Percentiles rank a stretch among this genome's conserved stretches.
These are phyloP conservation scores for Minunthozetes semirufus DNA, from an alignment of 2,888 invertebrate species.

Conservation along the genomic window DNA sequence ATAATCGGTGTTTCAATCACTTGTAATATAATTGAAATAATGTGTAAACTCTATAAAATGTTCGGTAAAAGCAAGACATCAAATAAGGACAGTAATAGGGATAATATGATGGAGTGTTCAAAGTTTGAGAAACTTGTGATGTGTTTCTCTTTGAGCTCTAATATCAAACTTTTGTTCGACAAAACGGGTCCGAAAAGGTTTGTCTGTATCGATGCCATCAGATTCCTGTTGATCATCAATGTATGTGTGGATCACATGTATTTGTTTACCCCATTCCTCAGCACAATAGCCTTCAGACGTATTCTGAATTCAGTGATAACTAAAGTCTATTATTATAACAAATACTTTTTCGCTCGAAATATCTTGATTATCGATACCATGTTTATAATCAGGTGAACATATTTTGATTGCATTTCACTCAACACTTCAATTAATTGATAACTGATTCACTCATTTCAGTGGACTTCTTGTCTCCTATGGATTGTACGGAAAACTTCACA, in stretches of 20 bases:
- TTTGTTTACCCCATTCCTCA: conserved; percentile 34
- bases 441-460: too few relatives aligned
- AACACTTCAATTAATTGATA: too few relatives aligned
- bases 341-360: conserved; percentile 35
- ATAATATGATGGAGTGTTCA: neutral
- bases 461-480: conserved; percentile 33
- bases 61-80: neutral
- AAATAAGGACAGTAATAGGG: neutral
- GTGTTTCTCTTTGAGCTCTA: neutral
- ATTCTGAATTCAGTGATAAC: conserved; percentile 34
- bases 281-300: conserved; percentile 25
- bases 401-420: neutral
- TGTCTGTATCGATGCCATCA: conserved; percentile 28
- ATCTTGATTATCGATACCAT: conserved; percentile 34
- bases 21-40: conserved; percentile 13
- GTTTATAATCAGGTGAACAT: conserved; percentile 29
- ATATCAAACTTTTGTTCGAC: neutral
- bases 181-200: conserved; percentile 10
- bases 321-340: conserved; percentile 34
- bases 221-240: conserved; percentile 32
- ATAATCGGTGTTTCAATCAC: conserved; percentile 1
- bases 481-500: conserved; percentile 4
- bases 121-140: neutral
- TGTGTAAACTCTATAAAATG: neutral
- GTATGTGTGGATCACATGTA: conserved; percentile 37